phyloP scores from a whole-genome alignment of 2,888 invertebrate species.

The Phrixothrix hirtus region DNA sequence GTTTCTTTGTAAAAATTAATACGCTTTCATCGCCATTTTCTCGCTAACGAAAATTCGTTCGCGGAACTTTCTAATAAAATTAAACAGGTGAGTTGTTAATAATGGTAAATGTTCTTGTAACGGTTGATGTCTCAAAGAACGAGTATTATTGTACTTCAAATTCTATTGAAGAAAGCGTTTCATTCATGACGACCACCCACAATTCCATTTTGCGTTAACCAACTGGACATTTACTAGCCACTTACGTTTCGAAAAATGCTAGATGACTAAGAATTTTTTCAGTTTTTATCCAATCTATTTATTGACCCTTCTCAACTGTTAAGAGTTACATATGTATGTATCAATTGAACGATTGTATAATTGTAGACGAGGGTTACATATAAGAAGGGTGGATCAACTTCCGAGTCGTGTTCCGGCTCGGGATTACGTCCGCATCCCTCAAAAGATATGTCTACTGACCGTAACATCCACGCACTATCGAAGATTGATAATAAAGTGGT shows the following conservation, averaged over 20 bases:
- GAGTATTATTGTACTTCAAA: slow-evolving; percentile 12
- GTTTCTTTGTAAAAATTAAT: no score
- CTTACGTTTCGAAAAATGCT: no score
- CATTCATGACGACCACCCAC: slow-evolving; percentile 31
- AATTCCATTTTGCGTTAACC: slow-evolving; percentile 10
- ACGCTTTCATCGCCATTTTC: no score
- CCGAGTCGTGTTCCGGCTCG: slow-evolving; percentile 25
- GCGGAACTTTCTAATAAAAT: no score
- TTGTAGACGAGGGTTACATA: slow-evolving; percentile 21
- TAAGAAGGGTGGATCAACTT: slow-evolving; percentile 21
- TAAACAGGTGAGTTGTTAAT: no score
- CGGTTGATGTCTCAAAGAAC: slow-evolving; percentile 16
- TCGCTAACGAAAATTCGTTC: no score
- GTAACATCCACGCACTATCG: slow-evolving; percentile 32
- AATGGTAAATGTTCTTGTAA: slow-evolving; percentile 17
- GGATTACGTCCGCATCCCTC: slow-evolving; percentile 23
- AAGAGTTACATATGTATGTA: slow-evolving; percentile 30
- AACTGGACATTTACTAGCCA: no score
- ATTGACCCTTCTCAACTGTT: slow-evolving; percentile 18
- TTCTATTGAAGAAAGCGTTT: slow-evolving; percentile 21
- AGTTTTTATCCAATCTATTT: slow-evolving; percentile 13
- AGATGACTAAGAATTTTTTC: no score
- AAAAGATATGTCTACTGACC: slow-evolving; percentile 27
- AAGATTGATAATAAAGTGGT: slow-evolving; percentile 31
- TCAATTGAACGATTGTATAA: slow-evolving; percentile 30